Conservation (phyloP, 2,113 vertebrate species). For the Passer montanus region DNA sequence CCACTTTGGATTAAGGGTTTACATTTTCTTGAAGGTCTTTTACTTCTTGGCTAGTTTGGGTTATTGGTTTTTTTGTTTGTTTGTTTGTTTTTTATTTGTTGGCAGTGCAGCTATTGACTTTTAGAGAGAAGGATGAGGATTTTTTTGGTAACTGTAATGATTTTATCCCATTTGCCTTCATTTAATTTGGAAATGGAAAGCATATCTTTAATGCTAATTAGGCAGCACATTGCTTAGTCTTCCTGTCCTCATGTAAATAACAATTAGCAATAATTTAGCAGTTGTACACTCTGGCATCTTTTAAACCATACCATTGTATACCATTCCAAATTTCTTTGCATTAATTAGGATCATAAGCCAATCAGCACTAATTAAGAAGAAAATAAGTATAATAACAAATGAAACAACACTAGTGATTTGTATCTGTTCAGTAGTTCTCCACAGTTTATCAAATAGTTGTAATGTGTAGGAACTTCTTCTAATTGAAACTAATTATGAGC, state of each 20-base stretch:
- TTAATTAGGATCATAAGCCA: slow-evolving; percentile 82
- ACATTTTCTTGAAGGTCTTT: neutral
- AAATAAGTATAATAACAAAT: slow-evolving; percentile 82
- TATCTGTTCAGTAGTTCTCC: slow-evolving; percentile 76
- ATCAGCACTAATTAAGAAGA: slow-evolving; percentile 80
- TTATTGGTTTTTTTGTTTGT: neutral
- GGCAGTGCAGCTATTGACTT: slow-evolving; percentile 4
- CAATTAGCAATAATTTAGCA: slow-evolving; percentile 84
- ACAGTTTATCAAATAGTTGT: slow-evolving; percentile 78
- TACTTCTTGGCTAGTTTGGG: neutral
- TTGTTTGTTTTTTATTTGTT: neutral
- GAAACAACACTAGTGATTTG: slow-evolving; percentile 79
- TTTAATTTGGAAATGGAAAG: slow-evolving; percentile 76
- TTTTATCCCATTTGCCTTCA: slow-evolving; percentile 65
- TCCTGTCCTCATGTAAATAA: slow-evolving; percentile 80
- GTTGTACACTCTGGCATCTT: slow-evolving; percentile 80
- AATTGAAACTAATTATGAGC: slow-evolving; percentile 84
- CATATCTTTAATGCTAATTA: slow-evolving; percentile 82
- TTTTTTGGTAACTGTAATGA: slow-evolving; percentile 33
- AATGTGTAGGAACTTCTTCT: slow-evolving; percentile 77
- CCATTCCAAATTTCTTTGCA: slow-evolving; percentile 81
- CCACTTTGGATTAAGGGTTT: neutral
- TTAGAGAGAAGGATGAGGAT: neutral
- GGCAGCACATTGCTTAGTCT: slow-evolving; percentile 74
- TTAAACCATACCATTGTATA: slow-evolving; percentile 79